Conservation (phyloP, 2,888 invertebrate species). For the Eupithecia centaureata region DNA sequence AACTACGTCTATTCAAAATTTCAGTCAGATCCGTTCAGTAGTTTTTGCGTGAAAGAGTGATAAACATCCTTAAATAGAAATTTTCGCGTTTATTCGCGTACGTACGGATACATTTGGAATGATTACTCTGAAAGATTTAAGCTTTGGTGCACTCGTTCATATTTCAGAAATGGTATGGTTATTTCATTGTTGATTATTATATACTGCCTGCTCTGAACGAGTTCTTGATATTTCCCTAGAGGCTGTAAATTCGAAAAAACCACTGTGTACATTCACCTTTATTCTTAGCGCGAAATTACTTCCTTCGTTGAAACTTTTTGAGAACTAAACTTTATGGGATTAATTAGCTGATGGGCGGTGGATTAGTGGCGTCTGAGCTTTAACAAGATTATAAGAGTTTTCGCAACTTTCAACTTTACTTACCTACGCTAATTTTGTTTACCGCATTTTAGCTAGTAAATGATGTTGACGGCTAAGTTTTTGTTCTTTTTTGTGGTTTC, state of each 20-base stretch:
- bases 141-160: too few relatives aligned
- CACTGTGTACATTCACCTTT: constrained; percentile 23
- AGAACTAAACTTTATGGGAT: constrained; percentile 80
- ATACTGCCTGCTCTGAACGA: too few relatives aligned
- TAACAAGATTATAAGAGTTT: constrained; percentile 83
- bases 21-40: too few relatives aligned
- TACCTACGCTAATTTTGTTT: constrained; percentile 76
- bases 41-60: too few relatives aligned
- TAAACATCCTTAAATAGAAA: too few relatives aligned
- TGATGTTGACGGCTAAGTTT: constrained; percentile 40
- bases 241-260: too few relatives aligned
- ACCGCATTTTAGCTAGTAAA: constrained; percentile 55
- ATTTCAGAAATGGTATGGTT: too few relatives aligned
- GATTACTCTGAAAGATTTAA: too few relatives aligned
- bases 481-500: constrained; percentile 23
- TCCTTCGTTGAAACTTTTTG: constrained; percentile 81
- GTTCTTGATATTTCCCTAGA: not conserved
- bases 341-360: constrained; percentile 83
- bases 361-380: constrained; percentile 78
- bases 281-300: constrained; percentile 78
- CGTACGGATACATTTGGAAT: too few relatives aligned
- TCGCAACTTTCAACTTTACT: constrained; percentile 73
- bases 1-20: too few relatives aligned
- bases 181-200: too few relatives aligned
- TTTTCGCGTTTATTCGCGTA: too few relatives aligned